phyloP scores from a whole-genome alignment of 2,797 vertebrate species.

The Pipistrellus pygmaeus region DNA sequence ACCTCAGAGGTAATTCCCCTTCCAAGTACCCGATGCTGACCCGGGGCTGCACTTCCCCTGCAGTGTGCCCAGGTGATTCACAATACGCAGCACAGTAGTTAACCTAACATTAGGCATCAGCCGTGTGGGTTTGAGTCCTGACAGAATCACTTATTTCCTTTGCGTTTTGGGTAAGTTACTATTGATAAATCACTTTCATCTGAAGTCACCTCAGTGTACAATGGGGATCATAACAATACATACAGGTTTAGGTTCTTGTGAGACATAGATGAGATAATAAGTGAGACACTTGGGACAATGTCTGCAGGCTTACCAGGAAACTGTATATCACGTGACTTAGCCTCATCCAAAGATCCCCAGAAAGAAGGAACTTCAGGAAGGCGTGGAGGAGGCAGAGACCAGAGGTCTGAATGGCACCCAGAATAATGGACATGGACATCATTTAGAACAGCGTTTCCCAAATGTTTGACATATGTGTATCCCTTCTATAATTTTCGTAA shows the following conservation, averaged over 20 bases:
- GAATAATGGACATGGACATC: not conserved
- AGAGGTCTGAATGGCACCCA: not conserved
- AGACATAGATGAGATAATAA: not conserved
- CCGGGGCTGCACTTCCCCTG: not conserved
- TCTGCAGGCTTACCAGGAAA: not conserved
- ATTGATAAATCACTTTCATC: not conserved
- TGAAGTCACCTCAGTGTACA: not conserved
- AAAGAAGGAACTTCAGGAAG: not conserved
- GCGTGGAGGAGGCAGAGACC: not conserved
- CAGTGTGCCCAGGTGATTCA: not conserved
- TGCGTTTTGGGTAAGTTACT: not conserved
- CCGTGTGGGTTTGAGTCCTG: not conserved
- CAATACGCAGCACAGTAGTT: not conserved
- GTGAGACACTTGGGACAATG: not conserved
- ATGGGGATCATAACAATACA: not conserved
- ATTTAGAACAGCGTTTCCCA: not conserved
- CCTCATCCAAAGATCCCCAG: not conserved
- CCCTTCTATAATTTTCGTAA: no score
- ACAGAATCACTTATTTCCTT: not conserved
- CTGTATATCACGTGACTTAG: not conserved
- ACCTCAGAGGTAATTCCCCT: not conserved
- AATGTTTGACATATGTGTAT: no score
- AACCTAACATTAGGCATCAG: rapidly evolving
- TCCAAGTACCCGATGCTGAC: no score
- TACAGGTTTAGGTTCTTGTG: not conserved